Percentiles rank a stretch among this genome's conserved stretches.
Evolutionary conservation across 2,888 invertebrate genomes (phyloP).

Genomic region (Incurvaria masculella): DNA sequence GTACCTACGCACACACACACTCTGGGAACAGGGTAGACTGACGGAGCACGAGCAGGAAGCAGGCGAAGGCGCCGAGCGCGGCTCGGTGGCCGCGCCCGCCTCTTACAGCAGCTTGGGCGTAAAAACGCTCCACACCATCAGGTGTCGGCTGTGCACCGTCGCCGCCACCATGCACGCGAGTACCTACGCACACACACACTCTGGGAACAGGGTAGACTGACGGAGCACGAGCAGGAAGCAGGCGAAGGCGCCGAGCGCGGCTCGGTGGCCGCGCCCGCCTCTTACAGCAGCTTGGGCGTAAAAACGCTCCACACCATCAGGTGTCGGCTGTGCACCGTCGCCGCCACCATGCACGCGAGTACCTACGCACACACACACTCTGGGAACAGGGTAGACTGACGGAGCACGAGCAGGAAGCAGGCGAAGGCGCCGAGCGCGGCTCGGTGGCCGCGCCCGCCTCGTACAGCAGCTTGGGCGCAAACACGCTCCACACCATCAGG

Average conservation of each 20-base stretch:
- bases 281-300: conserved; percentile 94
- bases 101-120: conserved; percentile 95
- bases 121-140: conserved; percentile 99
- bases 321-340: conserved; percentile 89
- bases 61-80: conserved; percentile 33
- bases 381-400: too few species aligned
- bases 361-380: conserved; percentile 68
- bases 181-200: conserved; percentile 66
- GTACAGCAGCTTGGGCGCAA: conserved; percentile 94
- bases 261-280: conserved; percentile 59
- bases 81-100: conserved; percentile 55
- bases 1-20: conserved; percentile 68
- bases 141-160: conserved; percentile 87
- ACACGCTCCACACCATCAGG: conserved; percentile 99
- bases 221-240: conserved; percentile 22
- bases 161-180: conserved; percentile 83
- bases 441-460: conserved; percentile 63
- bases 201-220: too few species aligned
- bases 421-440: conserved; percentile 33
- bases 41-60: conserved; percentile 17
- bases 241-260: conserved; percentile 33
- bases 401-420: conserved; percentile 21
- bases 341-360: conserved; percentile 79
- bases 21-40: too few species aligned
- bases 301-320: conserved; percentile 99